A percentile compares a stretch with the other conserved stretches of the same genome.
These are phyloP conservation scores for Garra rufa DNA, from an alignment of 2,113 vertebrate genomes.

Conservation along the genomic window DNA sequence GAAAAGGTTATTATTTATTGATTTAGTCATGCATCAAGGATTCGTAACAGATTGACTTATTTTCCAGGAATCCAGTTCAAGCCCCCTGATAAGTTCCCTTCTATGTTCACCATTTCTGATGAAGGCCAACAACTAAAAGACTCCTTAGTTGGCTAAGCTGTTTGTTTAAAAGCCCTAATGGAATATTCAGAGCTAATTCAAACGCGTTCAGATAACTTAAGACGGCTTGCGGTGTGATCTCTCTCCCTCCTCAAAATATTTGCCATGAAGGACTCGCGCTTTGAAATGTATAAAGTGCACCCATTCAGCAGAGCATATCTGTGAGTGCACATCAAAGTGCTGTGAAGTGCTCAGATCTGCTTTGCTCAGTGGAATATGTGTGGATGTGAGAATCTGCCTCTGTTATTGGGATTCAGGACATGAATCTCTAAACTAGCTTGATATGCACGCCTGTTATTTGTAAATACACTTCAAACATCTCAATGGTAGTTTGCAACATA, in stretches of 20 bases:
- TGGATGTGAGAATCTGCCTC: constrained; percentile 51
- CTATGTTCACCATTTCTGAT: constrained; percentile 37
- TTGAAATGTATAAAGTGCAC: constrained; percentile 63
- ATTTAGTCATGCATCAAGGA: neutral
- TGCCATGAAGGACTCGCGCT: constrained; percentile 61
- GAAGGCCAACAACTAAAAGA: constrained; percentile 47
- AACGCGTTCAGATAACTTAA: constrained; percentile 45
- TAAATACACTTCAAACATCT: constrained; percentile 62
- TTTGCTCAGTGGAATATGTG: constrained; percentile 51
- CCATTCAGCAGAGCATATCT: constrained; percentile 57
- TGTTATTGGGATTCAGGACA: constrained; percentile 59
- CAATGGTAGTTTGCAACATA: constrained; percentile 50
- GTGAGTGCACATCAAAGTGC: constrained; percentile 62
- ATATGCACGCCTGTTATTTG: constrained; percentile 59
- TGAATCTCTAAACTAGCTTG: constrained; percentile 56
- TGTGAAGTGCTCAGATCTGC: constrained; percentile 61
- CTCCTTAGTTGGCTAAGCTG: constrained; percentile 43
- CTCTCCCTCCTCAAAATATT: constrained; percentile 60
- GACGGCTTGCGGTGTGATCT: constrained; percentile 52
- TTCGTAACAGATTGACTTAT: neutral
- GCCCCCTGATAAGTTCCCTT: constrained; percentile 13
- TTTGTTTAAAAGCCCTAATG: constrained; percentile 53
- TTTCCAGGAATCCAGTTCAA: neutral
- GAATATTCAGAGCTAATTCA: constrained; percentile 57
- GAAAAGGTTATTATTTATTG: neutral